Conservation (phyloP, 2,113 vertebrate species). For the Eurystomus gularis region DNA sequence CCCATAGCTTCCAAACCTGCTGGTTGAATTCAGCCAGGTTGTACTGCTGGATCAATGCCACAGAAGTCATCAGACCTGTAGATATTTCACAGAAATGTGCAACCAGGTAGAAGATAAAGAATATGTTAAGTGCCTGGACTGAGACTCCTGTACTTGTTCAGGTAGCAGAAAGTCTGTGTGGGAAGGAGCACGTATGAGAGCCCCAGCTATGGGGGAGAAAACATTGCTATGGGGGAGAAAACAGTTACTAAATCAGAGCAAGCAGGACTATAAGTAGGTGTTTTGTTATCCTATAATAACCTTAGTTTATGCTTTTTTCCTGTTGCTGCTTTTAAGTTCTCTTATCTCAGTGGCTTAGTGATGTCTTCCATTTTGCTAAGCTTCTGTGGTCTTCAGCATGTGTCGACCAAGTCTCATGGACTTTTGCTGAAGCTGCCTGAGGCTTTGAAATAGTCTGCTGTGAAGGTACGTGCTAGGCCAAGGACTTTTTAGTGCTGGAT, state of each 20-base stretch:
- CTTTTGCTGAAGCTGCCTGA: background rate
- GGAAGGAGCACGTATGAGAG: background rate
- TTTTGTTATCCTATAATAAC: background rate
- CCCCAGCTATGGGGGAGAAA: background rate
- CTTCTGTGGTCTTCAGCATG: background rate
- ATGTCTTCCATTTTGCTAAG: background rate
- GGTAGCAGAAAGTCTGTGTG: background rate
- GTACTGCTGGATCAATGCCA: background rate
- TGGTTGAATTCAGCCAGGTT: background rate
- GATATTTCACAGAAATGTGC: background rate
- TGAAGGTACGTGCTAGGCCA: background rate
- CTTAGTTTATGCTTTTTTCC: background rate
- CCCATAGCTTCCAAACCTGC: background rate
- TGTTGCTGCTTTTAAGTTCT: background rate
- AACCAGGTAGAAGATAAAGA: background rate
- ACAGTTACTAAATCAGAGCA: background rate
- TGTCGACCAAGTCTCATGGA: background rate
- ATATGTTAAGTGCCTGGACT: background rate
- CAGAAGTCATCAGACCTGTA: background rate
- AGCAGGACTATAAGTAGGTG: background rate
- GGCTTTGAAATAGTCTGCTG: background rate
- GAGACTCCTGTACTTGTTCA: background rate
- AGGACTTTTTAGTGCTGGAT: background rate
- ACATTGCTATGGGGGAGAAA: background rate
- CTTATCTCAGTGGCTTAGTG: background rate